Evolutionary conservation across 2,888 invertebrate genomes (phyloP), one percentile per base, ranked within the genome.

Genomic region (Hydropsyche betteni): DNA sequence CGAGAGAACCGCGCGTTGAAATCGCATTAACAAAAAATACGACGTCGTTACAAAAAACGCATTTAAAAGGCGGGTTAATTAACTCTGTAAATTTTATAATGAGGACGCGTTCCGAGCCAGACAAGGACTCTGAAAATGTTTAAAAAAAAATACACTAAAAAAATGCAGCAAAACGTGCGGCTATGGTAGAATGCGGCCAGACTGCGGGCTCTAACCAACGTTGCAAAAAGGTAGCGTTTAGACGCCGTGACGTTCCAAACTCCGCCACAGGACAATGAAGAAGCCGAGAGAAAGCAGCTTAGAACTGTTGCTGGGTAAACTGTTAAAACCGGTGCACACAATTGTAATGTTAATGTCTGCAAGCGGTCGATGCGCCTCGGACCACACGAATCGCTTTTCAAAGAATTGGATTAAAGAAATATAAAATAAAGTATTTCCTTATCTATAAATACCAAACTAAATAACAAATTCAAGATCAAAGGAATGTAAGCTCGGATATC

Each of bases 231-330:
- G 64, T 36, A 36, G 34, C 64, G 34, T 24, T 64, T 64, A 64
- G 33, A 64, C 64, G 34, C 33, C 64, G 64, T 64, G 64, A 64
- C 64, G 64, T 24, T 64, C 14, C 64, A 64, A 10, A 64, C 61
- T 61, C 61, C 16, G 16, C 33, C 64, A 36, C 33, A 33, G 64
- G 64, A 64, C 64, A 64, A 36, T 36, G 36, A 64, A 64, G 36
- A 36, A 64, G 36, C 5, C n/a, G 5, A 6, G 36, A 33, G 34
- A n/a, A 34, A 34, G 34, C 64, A 64, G 64, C 36, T 64, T 64
- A 64, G 36, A 64, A 5, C 64, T n/a, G 36, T 8, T 58, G 58
- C 16, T 24, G 58, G 24, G 16, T 58, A 58, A 24, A 36, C 64
- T 34, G 64, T 33, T 24, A 64, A 64, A 64, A 64, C 36, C 34